A percentile compares a stretch with the other conserved stretches of the same genome.
Evolutionary conservation across 2,113 vertebrate species (phyloP).

Genomic region (Rissa tridactyla): DNA sequence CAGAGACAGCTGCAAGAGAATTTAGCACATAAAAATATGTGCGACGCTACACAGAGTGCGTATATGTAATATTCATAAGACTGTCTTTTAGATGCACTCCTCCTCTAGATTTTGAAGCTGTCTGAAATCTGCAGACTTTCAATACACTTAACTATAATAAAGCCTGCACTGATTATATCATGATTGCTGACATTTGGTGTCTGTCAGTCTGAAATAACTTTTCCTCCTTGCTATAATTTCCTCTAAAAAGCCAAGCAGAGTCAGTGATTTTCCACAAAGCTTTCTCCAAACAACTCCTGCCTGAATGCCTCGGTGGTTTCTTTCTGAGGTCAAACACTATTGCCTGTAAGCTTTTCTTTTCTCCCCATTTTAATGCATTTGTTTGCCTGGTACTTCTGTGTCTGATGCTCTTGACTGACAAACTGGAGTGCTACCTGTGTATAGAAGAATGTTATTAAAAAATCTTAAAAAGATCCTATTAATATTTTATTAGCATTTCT

Average conservation of each 20-base stretch:
- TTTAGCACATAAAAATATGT: constrained; percentile 15
- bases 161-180: constrained; percentile 60
- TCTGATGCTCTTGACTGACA: constrained; percentile 67
- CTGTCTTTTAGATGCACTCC: not conserved
- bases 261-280: not conserved
- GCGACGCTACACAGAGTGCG: not conserved
- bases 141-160: constrained; percentile 65
- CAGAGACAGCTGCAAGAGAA: constrained; percentile 12
- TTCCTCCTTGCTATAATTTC: constrained; percentile 11
- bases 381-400: constrained; percentile 22
- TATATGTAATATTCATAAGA: constrained; percentile 57
- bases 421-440: constrained; percentile 56
- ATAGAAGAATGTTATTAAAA: constrained; percentile 85
- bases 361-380: not conserved
- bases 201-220: constrained; percentile 52
- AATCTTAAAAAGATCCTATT: constrained; percentile 82
- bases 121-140: constrained; percentile 59
- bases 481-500: constrained; percentile 96
- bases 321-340: constrained; percentile 8
- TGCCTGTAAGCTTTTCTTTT: not conserved
- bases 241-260: constrained; percentile 19
- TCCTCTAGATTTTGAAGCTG: constrained; percentile 53
- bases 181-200: constrained; percentile 64
- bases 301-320: not conserved
- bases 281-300: not conserved